Evolutionary conservation across 2,888 invertebrate species (phyloP), one percentile per base, ranked within the genome.

Genomic region (Xylocampa areola): DNA sequence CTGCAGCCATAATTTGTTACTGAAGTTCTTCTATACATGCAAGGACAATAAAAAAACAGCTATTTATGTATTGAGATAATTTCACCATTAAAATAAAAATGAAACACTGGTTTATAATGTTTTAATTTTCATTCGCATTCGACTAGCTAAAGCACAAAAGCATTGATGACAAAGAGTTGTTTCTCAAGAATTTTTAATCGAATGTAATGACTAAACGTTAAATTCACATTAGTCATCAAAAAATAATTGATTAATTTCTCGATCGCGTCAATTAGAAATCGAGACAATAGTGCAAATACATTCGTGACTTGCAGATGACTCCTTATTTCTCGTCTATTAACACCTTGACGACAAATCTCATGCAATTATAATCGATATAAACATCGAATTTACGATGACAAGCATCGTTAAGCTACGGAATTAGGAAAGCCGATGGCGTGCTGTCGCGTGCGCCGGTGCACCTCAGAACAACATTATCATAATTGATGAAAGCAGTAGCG

Each of bases 401-500:
- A 82, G 77, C 85, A 80, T 73, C 69, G 66, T 64, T 68, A 60
- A 35, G 65, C 80, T 61, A 68, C 79, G 89, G 88, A 87, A 88
- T 88, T 88, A 86, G 86, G 90, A 91, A 91, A 91, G 91, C 88
- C 72, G 70, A 68, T 49, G 73, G 59, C 39, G 48, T 8, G 48
- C 16, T 43, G 72, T 84, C 77, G 84, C 86, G 87, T 84, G 86
- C 75, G 85, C 75, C 53, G 7, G 45, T 48, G 39, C 52, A 27
- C 54, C 54, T 68, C 79, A 66, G 75, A 77, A 73, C 64, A 44
- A 62, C 75, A 92, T 92, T 91, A 91, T 85, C 90, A 91, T 93
- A 92, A 93, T 93, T 92, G 89, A 89, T 89, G 92, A 92, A 93
- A 93, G 91, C 88, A 86, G 86, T 76, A 76, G 79, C 47, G 52